Percentiles rank a stretch among this genome's conserved stretches.
These are phyloP conservation scores for Candidula unifasciata DNA, from an alignment of 2,888 invertebrate species.

Conservation along the genomic window DNA sequence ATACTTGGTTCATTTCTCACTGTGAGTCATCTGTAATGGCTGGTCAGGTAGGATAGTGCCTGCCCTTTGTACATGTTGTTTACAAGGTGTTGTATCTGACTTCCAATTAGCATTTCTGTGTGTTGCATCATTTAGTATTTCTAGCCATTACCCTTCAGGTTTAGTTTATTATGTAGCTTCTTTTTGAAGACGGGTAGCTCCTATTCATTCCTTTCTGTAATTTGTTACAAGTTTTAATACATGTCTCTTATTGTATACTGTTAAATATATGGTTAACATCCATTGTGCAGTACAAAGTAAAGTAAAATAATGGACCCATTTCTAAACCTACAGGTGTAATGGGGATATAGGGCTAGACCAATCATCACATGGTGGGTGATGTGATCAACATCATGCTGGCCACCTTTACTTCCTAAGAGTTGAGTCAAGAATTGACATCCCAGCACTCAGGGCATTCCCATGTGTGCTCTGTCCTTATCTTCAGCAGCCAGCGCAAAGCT, in stretches of 20 bases:
- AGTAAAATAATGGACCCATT: too few relatives aligned
- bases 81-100: neutral
- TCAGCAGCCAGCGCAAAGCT: too few relatives aligned
- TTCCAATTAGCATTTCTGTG: neutral
- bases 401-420: too few relatives aligned
- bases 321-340: too few relatives aligned
- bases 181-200: neutral
- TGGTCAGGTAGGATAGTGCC: neutral
- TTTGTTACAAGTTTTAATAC: neutral
- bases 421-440: too few relatives aligned
- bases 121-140: constrained; percentile 14
- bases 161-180: neutral
- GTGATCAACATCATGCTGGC: too few relatives aligned
- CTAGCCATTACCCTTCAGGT: neutral
- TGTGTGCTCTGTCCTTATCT: too few relatives aligned
- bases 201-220: neutral
- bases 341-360: too few relatives aligned
- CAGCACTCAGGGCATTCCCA: too few relatives aligned
- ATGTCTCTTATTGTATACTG: neutral
- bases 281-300: too few relatives aligned
- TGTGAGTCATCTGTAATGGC: neutral
- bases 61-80: constrained; percentile 1
- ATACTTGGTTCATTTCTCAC: neutral
- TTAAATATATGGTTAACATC: too few relatives aligned
- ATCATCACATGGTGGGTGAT: too few relatives aligned